Evolutionary conservation across 2,113 vertebrate genomes (phyloP).

Genomic region (Anolis sagrei): DNA sequence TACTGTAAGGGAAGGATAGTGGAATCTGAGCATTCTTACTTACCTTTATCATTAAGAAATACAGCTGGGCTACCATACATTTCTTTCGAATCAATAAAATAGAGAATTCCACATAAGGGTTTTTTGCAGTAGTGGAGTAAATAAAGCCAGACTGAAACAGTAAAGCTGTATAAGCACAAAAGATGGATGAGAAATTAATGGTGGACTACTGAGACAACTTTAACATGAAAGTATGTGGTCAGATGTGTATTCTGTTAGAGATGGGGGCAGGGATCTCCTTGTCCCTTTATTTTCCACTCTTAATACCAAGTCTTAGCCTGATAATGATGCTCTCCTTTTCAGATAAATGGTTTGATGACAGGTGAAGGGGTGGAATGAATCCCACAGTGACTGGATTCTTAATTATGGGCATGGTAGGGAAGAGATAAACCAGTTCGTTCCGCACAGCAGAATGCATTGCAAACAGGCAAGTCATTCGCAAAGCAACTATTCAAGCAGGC

Average conservation of each 20-base stretch:
- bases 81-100: slow-evolving; percentile 82
- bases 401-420: neutral
- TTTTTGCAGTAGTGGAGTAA: slow-evolving; percentile 83
- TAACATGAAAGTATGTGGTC: neutral
- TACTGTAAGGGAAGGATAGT: neutral
- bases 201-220: neutral
- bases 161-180: slow-evolving; percentile 78
- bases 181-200: slow-evolving; percentile 26
- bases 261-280: neutral
- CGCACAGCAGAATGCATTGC: neutral
- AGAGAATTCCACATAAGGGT: slow-evolving; percentile 85
- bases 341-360: neutral
- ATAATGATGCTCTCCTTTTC: neutral
- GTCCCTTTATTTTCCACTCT: neutral
- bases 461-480: neutral
- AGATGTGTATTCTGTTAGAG: no score
- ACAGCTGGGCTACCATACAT: slow-evolving; percentile 83
- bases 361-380: neutral
- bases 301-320: neutral
- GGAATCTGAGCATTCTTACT: slow-evolving; percentile 57
- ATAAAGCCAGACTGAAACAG: slow-evolving; percentile 91
- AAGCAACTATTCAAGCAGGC: neutral
- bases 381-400: neutral
- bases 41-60: slow-evolving; percentile 87
- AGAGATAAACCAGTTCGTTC: neutral